phyloP scores from a whole-genome alignment of 2,797 vertebrate species.

The Rhincodon typus region DNA sequence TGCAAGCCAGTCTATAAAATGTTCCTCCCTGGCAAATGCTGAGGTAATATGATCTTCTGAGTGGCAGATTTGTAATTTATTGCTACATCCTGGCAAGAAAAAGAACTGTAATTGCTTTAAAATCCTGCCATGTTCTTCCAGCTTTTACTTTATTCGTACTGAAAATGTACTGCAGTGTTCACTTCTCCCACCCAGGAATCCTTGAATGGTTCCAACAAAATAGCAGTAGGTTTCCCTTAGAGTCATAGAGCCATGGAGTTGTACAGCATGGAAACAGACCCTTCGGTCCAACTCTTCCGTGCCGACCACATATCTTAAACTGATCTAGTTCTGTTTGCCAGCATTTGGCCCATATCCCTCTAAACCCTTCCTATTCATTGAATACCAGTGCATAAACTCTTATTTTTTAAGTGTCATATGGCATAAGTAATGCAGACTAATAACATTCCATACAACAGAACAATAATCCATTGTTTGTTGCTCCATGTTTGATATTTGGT shows the following conservation, averaged over 20 bases:
- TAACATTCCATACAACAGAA: background rate
- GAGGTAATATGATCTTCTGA: constrained; percentile 32
- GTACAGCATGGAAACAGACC: too few relatives aligned
- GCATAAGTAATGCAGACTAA: background rate
- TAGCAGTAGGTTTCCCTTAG: constrained; percentile 48
- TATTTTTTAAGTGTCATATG: background rate
- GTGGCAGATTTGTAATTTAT: constrained; percentile 41
- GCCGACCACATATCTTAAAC: too few relatives aligned
- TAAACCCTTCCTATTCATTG: background rate
- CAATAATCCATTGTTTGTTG: constrained; percentile 23
- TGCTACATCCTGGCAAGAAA: constrained; percentile 39
- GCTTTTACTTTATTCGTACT: constrained; percentile 39
- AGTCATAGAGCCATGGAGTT: too few relatives aligned
- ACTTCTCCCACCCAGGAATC: constrained; percentile 35
- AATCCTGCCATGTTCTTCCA: constrained; percentile 42
- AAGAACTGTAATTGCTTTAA: constrained; percentile 41
- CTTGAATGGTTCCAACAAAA: constrained; percentile 23
- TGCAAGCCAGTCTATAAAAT: constrained; percentile 31
- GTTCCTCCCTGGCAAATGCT: constrained; percentile 31
- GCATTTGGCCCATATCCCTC: too few relatives aligned
- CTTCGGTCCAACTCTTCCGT: too few relatives aligned
- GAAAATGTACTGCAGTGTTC: constrained; percentile 34
- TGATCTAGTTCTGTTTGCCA: too few relatives aligned
- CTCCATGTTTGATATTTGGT: background rate
- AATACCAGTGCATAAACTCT: background rate